Base-by-base conservation (phyloP, 2,888 invertebrate species). In the Trisateles emortualis region DNA sequence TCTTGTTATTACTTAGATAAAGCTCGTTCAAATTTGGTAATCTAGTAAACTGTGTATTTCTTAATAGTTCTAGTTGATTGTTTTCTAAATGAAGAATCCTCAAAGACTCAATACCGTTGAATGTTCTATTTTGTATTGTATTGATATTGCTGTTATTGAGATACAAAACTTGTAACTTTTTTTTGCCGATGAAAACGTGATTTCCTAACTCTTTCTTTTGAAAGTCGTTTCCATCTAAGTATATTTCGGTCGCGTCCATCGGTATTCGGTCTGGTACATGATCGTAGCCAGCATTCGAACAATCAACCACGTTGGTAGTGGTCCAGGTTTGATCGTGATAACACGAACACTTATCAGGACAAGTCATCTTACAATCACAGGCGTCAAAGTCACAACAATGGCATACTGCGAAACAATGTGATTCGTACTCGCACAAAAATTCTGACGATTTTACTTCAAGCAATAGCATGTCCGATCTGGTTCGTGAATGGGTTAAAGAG, bases 301-400 rank as follows among this genome's bases (percentile, higher is more conserved):
- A 97, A 92, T 96, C 96, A 67, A 97, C 96, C 51, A 97, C 96
- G 93, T 97, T 97, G 67, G 81, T 81, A 80, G 96, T 95, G 73
- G 95, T 95, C 96, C 97, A 97, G 73, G 96, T 95, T 87, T 96
- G 95, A 92, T 97, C 97, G 92, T 97, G 96, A 93, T 95, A 97
- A 85, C 97, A 98, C 68, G 95, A 95, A 88, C 97, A 98, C 84
- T 95, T 96, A 84, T 95, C 95, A 66, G 97, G 97, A 86, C 97
- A 98, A 73, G 96, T 96, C 96, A 97, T 97, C 94, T 97, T 96
- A 88, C 97, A 97, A 91, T 98, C 97, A 90, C 97, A 98, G 62
- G 96, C 96, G 86, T 97, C 97, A 93, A 96, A 97, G 83, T 97
- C 97, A 91, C 97, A 98, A 90, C 97, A 98, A 88, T 97, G 96